phyloP scores from a whole-genome alignment of 2,797 vertebrate genomes.

The Sphenodon punctatus region DNA sequence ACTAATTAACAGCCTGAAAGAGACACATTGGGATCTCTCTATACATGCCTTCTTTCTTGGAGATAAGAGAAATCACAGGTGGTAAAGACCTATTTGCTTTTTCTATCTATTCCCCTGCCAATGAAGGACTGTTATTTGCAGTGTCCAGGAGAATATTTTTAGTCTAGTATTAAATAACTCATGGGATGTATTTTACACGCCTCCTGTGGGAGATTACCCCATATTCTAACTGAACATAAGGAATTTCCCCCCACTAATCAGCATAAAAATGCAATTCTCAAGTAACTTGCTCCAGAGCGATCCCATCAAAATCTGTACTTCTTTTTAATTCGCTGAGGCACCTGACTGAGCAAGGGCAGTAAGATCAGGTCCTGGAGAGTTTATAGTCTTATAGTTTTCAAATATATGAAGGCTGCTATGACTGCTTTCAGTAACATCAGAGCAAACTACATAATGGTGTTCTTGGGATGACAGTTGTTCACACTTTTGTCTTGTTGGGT shows the following conservation, averaged over 20 bases:
- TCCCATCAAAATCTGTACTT: neutral
- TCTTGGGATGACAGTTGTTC: too few relatives aligned
- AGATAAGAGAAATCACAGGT: neutral
- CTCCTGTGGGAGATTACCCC: neutral
- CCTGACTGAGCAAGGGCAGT: neutral
- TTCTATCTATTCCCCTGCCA: neutral
- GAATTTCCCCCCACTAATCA: neutral
- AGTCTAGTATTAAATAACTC: neutral
- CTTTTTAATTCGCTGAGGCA: neutral
- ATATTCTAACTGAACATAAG: neutral
- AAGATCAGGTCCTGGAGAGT: neutral
- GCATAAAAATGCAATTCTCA: neutral
- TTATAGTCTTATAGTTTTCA: neutral
- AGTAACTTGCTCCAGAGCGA: too few relatives aligned
- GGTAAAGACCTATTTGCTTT: fast-evolving
- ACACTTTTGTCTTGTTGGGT: too few relatives aligned
- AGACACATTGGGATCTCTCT: neutral
- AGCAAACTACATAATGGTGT: too few relatives aligned
- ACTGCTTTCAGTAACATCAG: too few relatives aligned
- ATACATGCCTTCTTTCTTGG: constrained; percentile 6
- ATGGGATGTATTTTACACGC: neutral
- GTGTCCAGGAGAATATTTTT: too few relatives aligned
- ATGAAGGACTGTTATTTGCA: neutral
- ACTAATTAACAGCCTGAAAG: neutral
- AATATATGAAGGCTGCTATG: neutral